Base-by-base conservation (phyloP, 2,888 invertebrate genomes). In the Synanthedon myopaeformis region DNA sequence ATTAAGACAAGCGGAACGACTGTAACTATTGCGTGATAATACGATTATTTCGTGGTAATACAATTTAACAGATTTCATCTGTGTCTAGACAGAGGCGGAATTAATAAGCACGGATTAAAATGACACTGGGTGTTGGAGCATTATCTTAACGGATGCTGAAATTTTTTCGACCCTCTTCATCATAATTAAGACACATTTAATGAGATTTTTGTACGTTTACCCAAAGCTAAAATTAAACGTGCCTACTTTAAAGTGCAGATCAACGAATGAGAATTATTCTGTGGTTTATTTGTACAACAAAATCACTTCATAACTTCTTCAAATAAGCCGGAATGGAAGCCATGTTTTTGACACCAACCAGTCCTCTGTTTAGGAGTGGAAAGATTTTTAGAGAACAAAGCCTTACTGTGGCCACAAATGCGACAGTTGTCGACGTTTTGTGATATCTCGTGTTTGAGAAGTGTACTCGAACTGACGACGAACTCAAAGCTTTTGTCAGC, bases 401-500 rank as follows among this genome's bases (percentile, higher is more conserved):
- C 49, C 10, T 52, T 41, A 13, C 51, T 51, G 52, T 49, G 57
- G 57, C 62, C 64, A 57, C 66, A 74, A 69, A 72, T 66, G 64
- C 49, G 67, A 65, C 64, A 61, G 50, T 51, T 57, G 54, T 55
- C 57, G 55, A 54, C 59, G 49, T 49, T 45, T 45, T 19, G 55
- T 60, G 57, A 58, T 63, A 65, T 62, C 64, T 64, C 59, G 59
- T 58, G 63, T 70, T 69, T 64, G 64, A 65, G 64, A 63, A 72
- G 72, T 61, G 61, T 64, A 61, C 69, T 72, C 66, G 64, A 74
- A 70, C 72, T 69, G 66, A 65, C 60, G 58, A 54, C 57, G 10
- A 35, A 35, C 35, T 35, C 35, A 35, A 10, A 8, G 65, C 74
- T 71, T 79, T 82, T 82, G 81, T 81, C 66, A 60, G 57, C 57